phyloP scores from a whole-genome alignment of 2,797 vertebrate species.

The Ambastaia sidthimunki region DNA sequence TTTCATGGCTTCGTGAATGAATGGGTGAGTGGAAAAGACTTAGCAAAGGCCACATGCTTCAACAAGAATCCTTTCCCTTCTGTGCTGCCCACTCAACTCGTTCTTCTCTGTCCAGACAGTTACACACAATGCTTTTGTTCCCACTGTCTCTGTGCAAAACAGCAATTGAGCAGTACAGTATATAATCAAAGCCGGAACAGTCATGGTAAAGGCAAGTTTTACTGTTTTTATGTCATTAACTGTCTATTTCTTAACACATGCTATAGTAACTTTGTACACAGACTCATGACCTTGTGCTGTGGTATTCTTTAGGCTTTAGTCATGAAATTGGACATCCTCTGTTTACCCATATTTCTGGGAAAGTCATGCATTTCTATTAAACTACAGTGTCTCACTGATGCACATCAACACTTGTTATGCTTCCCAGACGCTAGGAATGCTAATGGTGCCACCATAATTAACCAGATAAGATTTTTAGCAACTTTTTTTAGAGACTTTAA shows the following conservation, averaged over 20 bases:
- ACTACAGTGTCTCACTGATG: constrained; percentile 4
- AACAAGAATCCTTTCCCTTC: constrained; percentile 21
- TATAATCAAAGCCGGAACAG: background rate
- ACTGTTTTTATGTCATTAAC: background rate
- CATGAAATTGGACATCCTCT: constrained; percentile 7
- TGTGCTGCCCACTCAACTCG: constrained; percentile 15
- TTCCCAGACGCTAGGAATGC: constrained; percentile 5
- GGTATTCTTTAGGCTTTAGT: background rate
- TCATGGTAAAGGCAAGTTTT: background rate
- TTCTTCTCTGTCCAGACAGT: constrained; percentile 29
- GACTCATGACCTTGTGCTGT: background rate
- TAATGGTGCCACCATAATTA: too few relatives aligned
- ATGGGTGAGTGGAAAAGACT: constrained; percentile 7
- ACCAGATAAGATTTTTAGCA: too few relatives aligned
- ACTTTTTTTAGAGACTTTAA: too few relatives aligned
- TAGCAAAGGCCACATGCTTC: constrained; percentile 19
- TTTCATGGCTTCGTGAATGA: constrained; percentile 8
- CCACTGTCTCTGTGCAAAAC: constrained; percentile 13
- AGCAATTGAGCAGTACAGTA: constrained; percentile 12
- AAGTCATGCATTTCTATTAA: background rate
- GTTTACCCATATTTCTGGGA: background rate
- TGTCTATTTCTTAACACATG: background rate
- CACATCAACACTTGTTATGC: constrained; percentile 19
- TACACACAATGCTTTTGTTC: constrained; percentile 28
- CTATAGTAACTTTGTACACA: background rate